Percentiles rank a stretch among this genome's conserved stretches.
These are phyloP conservation scores for Diploptera punctata DNA, from an alignment of 2,888 invertebrate species.

Conservation along the genomic window DNA sequence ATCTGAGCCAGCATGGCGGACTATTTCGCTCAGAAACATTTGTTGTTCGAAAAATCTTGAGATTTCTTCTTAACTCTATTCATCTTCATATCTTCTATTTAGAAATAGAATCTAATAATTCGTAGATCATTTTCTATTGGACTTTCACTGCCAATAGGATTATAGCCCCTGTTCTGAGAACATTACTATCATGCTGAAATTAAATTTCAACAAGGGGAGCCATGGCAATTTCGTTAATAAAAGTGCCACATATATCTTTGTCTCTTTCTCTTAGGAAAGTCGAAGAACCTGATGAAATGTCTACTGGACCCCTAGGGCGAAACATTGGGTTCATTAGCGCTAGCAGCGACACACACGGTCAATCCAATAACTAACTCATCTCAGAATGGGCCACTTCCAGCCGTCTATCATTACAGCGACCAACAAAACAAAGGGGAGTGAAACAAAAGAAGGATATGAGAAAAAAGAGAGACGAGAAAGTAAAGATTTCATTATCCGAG, in stretches of 20 bases:
- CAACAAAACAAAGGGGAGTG: constrained; percentile 6
- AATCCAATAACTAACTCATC: constrained; percentile 11
- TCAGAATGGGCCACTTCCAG: not conserved
- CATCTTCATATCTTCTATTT: too few relatives aligned
- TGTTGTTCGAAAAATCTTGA: too few relatives aligned
- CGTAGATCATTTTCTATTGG: too few relatives aligned
- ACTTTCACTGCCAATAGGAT: too few relatives aligned
- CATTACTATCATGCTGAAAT: too few relatives aligned
- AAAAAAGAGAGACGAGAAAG: constrained; percentile 31
- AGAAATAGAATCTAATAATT: too few relatives aligned
- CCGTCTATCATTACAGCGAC: constrained; percentile 1
- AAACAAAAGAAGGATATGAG: not conserved
- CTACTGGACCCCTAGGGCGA: not conserved
- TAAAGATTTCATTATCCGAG: constrained; percentile 39
- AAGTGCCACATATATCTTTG: not conserved
- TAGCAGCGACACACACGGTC: not conserved
- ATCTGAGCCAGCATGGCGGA: too few relatives aligned
- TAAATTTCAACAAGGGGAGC: too few relatives aligned
- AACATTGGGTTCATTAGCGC: constrained; percentile 13
- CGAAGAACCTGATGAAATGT: not conserved
- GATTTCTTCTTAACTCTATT: too few relatives aligned
- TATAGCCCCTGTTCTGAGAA: too few relatives aligned
- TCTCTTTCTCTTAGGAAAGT: not conserved
- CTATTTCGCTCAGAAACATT: too few relatives aligned
- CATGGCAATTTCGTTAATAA: not conserved